Percentiles rank a stretch among this genome's conserved stretches.
These are phyloP conservation scores for Leptinotarsa lineolata DNA, from an alignment of 1,140 invertebrate species.

Conservation along the genomic window DNA sequence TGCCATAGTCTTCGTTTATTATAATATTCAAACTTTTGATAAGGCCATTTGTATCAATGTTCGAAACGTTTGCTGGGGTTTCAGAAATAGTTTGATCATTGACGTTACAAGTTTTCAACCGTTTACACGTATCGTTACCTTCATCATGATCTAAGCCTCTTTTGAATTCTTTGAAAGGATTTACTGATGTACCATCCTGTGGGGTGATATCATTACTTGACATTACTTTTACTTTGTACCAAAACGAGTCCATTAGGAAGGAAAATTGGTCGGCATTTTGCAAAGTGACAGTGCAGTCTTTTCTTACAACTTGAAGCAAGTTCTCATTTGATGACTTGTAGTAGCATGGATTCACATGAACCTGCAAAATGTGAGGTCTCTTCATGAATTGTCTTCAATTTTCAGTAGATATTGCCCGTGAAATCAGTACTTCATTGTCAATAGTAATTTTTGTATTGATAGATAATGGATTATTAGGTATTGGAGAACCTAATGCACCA, in stretches of 20 bases:
- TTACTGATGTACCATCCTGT: neutral
- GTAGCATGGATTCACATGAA: constrained; percentile 16
- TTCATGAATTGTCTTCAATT: too few relatives aligned
- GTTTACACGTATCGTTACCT: neutral
- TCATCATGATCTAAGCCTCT: neutral
- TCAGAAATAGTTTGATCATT: neutral
- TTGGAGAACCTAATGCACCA: too few relatives aligned
- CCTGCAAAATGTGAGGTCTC: neutral
- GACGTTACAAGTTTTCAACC: neutral
- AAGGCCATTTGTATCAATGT: neutral
- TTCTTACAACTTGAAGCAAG: neutral
- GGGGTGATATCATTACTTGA: neutral
- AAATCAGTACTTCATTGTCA: too few relatives aligned
- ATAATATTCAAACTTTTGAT: neutral
- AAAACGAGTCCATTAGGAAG: neutral
- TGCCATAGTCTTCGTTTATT: neutral
- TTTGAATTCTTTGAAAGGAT: neutral
- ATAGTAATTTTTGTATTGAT: too few relatives aligned
- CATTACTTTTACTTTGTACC: constrained; percentile 16
- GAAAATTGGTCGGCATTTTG: constrained; percentile 13
- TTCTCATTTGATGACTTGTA: constrained; percentile 10
- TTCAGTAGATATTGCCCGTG: too few relatives aligned
- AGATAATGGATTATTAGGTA: too few relatives aligned
- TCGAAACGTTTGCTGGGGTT: neutral
- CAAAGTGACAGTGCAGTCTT: neutral